Evolutionary conservation across 2,113 vertebrate genomes (phyloP), one percentile per base, ranked within the genome.

Genomic region (Poicephalus gulielmi): DNA sequence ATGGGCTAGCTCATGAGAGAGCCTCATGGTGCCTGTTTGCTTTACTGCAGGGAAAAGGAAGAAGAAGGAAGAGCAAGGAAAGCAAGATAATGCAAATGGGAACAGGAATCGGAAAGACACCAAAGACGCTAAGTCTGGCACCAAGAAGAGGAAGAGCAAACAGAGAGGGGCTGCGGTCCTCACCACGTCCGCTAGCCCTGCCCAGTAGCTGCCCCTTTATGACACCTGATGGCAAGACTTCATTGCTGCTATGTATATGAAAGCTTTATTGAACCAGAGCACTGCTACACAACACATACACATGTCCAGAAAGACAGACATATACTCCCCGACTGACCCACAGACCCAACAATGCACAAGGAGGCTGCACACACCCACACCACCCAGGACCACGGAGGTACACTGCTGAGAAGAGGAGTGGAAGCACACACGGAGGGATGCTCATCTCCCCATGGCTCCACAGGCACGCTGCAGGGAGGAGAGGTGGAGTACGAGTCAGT

Each of bases 81-180:
- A 96, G 62, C 87, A 96, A 78, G 98, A 98, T 91, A 97, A 98
- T 13, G 53, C 94, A 59, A 97, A 98, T 62, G 98, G 98, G 97
- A 98, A 97, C 41, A 86, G 92, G 62, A 95, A 95, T 96, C 95
- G 96, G 76, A 98, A 98, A 86, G 98, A 98, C 89, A 97, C 97
- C 98, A 97, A 98, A 96, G 97, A 98, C 88, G 78, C 92, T 1
- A 97, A 97, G 55, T 33, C 97, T n/a, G 95, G 98, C 49, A 94
- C 97, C 87, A 98, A 96, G 96, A 98, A 97, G 86, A 98, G 96
- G 95, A 99, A 98, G 97, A 97, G 97, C 37, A 98, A 97, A 82
- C 98, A 98, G 90, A 96, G 97, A 92, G 98, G 97, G 67, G 98
- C 98, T 13, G 92, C 55, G 16, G 90, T 94, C 47, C 97, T 98